These are phyloP conservation scores for Nannobrachium achirus DNA, from an alignment of 2,113 vertebrate genomes.

Conservation along the genomic window DNA sequence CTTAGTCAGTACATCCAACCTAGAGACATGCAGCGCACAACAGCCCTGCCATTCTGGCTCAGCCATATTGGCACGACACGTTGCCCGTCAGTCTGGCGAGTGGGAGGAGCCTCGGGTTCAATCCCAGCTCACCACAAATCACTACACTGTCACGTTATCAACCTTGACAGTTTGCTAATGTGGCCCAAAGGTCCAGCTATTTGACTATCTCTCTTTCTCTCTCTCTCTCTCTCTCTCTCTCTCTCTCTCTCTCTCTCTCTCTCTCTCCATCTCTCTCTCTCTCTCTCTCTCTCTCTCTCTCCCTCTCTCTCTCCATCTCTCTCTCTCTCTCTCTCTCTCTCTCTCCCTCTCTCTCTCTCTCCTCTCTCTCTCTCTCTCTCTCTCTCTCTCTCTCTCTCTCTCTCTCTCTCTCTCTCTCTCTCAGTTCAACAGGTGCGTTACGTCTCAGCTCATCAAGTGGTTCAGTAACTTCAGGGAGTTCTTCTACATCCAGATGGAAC, in stretches of 20 bases:
- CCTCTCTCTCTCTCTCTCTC: constrained; percentile 15
- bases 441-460: constrained; percentile 87
- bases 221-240: too few species aligned
- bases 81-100: too few species aligned
- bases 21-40: too few species aligned
- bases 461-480: constrained; percentile 88
- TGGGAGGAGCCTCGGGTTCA: too few species aligned
- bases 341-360: too few species aligned
- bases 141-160: too few species aligned
- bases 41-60: too few species aligned
- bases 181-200: too few species aligned
- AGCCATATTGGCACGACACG: too few species aligned
- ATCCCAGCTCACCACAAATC: too few species aligned
- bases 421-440: constrained; percentile 85
- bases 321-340: neutral
- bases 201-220: neutral
- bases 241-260: neutral
- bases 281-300: neutral
- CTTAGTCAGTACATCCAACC: too few species aligned
- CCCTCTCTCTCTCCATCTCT: neutral
- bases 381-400: constrained; percentile 23
- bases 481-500: constrained; percentile 88
- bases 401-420: constrained; percentile 14
- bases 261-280: neutral
- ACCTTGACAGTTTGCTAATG: too few species aligned